Evolutionary conservation across 1,140 invertebrate species (phyloP).

Genomic region (Melitaea cinxia): DNA sequence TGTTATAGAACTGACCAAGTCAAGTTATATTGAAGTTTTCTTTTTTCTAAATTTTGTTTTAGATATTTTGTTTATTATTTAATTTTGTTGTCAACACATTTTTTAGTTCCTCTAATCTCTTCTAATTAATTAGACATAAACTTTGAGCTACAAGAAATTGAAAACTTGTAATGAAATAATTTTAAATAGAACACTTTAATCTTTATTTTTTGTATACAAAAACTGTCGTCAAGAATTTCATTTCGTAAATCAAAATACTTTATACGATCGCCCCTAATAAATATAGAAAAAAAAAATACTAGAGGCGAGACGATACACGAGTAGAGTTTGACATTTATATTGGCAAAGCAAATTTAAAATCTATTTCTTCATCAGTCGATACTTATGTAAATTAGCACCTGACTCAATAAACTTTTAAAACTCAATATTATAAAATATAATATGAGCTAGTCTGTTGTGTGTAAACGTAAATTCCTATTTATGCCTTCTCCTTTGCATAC

Average conservation of each 20-base stretch:
- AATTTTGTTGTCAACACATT: no score
- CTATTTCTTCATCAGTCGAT: slow-evolving; percentile 25
- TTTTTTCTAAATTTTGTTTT: no score
- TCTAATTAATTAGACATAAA: no score
- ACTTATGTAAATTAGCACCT: slow-evolving; percentile 28
- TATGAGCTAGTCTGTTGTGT: slow-evolving; percentile 20
- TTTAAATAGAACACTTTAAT: no score
- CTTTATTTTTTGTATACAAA: not conserved
- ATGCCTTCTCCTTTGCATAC: slow-evolving; percentile 52
- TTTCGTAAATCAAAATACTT: slow-evolving; percentile 15
- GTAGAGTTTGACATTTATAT: slow-evolving; percentile 17
- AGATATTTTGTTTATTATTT: no score
- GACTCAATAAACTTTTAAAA: slow-evolving; percentile 17
- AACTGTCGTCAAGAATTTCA: not conserved
- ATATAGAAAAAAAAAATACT: no score
- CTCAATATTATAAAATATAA: slow-evolving; percentile 10
- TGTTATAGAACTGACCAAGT: no score
- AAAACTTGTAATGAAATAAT: no score
- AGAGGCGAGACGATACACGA: slow-evolving; percentile 11
- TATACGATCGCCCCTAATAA: slow-evolving; percentile 12
- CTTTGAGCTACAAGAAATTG: no score
- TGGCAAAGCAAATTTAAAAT: slow-evolving; percentile 22
- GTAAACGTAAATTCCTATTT: slow-evolving; percentile 26
- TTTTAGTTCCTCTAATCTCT: no score
- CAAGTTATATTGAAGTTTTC: no score